A percentile compares a stretch with the other conserved stretches of the same genome.
Conservation (phyloP, 2,888 invertebrate genomes). For the Torymus auratus region DNA sequence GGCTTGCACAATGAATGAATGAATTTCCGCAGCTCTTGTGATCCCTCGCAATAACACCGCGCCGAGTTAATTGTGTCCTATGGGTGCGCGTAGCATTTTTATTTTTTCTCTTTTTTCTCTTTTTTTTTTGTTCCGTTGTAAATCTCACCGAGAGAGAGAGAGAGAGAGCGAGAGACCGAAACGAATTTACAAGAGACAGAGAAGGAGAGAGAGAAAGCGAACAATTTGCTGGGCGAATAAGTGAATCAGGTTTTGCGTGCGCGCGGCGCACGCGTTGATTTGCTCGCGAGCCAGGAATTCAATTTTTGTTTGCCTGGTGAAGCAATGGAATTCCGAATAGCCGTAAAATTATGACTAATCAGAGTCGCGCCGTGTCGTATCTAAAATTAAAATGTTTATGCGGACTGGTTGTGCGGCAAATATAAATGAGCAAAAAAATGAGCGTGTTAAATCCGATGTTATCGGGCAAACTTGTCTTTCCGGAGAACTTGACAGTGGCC, state of each 20-base stretch:
- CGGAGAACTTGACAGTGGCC: too few species aligned
- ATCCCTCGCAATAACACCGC: conserved; percentile 17
- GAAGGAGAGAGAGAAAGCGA: conserved; percentile 18
- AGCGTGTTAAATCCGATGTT: too few species aligned
- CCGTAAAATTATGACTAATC: not conserved
- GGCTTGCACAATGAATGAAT: too few species aligned
- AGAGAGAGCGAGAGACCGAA: not conserved
- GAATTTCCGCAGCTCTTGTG: conserved; percentile 15
- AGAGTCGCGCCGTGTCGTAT: not conserved
- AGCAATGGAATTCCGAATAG: conserved; percentile 1
- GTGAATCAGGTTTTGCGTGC: conserved; percentile 23
- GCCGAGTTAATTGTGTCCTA: not conserved
- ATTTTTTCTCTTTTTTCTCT: not conserved
- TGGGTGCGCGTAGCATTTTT: not conserved
- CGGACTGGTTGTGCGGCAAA: not conserved
- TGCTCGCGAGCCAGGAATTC: conserved; percentile 1
- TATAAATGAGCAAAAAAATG: too few species aligned
- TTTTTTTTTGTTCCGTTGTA: not conserved
- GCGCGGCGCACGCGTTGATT: conserved; percentile 28
- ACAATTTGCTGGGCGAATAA: conserved; percentile 27
- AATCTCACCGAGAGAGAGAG: not conserved
- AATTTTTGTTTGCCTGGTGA: conserved; percentile 9
- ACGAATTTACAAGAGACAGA: conserved; percentile 17
- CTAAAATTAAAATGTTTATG: not conserved
- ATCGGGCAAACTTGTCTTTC: too few species aligned